A percentile compares a stretch with the other conserved stretches of the same genome.
phyloP scores from a whole-genome alignment of 2,797 vertebrate genomes.

The Cercopithecus petaurista region DNA sequence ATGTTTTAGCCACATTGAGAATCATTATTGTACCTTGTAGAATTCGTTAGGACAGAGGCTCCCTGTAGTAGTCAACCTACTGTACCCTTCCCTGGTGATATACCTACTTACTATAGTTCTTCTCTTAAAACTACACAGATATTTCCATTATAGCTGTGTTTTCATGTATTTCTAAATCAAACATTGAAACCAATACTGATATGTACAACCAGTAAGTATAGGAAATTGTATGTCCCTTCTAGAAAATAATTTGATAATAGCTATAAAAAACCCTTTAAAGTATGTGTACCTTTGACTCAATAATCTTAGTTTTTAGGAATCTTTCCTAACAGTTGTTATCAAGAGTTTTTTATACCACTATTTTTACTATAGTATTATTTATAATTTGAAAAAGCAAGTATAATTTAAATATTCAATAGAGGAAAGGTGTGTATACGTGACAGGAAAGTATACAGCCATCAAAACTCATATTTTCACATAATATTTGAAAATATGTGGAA shows the following conservation, averaged over 20 bases:
- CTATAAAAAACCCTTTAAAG: background rate
- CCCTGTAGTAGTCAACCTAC: background rate
- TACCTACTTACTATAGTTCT: background rate
- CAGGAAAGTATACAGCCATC: background rate
- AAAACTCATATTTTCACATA: conserved; percentile 14
- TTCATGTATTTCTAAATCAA: background rate
- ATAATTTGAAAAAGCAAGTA: background rate
- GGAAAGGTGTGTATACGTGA: background rate
- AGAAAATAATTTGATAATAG: background rate
- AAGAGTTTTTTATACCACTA: background rate
- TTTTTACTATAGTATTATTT: background rate
- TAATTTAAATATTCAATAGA: background rate
- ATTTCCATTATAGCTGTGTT: background rate
- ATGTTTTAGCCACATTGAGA: background rate
- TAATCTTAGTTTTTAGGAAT: background rate
- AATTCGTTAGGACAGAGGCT: background rate
- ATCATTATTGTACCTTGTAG: background rate
- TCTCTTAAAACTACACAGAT: background rate
- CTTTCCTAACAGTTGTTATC: background rate
- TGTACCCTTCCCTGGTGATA: background rate
- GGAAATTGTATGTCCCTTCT: background rate
- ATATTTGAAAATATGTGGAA: conserved; percentile 3
- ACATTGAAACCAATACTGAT: background rate
- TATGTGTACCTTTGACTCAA: background rate
- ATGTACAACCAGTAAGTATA: background rate